Base-by-base conservation (phyloP, 1,140 invertebrate genomes). In the Drosophila burlai region DNA sequence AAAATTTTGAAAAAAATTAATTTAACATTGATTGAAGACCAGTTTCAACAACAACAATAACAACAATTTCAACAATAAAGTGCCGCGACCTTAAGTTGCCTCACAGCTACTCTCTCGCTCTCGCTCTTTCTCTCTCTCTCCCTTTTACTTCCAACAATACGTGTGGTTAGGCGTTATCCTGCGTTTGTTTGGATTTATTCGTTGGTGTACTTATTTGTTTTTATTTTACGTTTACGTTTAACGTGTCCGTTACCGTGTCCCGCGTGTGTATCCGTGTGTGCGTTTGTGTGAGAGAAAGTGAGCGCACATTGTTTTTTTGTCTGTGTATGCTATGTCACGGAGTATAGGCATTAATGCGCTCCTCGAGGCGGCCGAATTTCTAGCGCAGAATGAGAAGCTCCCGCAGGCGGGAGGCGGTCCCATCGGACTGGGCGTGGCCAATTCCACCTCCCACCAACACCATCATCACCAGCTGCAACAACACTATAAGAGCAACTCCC, bases 291-390 rank as follows among this genome's bases (percentile, higher is more conserved):
- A 36, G 66, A 65, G 72, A 58, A 61, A 40, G 67, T 46, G 68
- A 61, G 71, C 38, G 38, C 34, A 58, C 21, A 15, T 57, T 66
- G 63, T 43, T 40, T 46, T 68, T 57, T 65, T 52, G 49, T 68
- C 61, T 63, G 63, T 67, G 75, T 77, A 82, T 86, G 84, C 84
- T 76, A 89, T 89, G 84, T 76, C 64, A 81, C 42, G 6, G 76
- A 62, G 36, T 60, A 65, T 43, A 52, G 69, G 69, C 85, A 89
- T 89, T 49, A 59, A 29, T 31, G 34, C 31, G 67, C 81, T 89
- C 77, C 49, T 84, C 54, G 29, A 67, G 71, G 84, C 84, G 87
- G 84, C 85, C 73, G 5, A 76, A 38, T 81, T 31, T 60, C 2
- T 89, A 75, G 84, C 76, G 64, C 78, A 73, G 75, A 76, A 76